Evolutionary conservation across 2,113 vertebrate genomes (phyloP).

Genomic region (Gasterosteus nipponicus): DNA sequence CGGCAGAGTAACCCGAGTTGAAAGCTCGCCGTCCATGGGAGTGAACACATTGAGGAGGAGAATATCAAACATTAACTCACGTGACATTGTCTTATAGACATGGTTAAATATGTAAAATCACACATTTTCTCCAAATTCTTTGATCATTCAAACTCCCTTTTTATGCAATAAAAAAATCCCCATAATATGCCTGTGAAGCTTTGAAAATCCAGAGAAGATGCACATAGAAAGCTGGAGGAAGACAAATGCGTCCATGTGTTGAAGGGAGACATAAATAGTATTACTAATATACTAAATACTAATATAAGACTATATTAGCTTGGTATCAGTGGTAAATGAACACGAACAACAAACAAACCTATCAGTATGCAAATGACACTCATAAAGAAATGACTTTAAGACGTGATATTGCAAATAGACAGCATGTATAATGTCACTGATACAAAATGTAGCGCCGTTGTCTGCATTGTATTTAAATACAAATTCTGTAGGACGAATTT

Average conservation of each 20-base stretch:
- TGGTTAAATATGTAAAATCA: neutral
- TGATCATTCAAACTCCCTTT: neutral
- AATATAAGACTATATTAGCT: neutral
- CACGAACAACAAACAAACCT: neutral
- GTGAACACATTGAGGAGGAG: slow-evolving; percentile 21
- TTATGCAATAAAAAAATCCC: neutral
- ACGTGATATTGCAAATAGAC: neutral
- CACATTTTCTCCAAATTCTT: neutral
- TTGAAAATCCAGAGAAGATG: slow-evolving; percentile 6
- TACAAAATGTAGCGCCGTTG: neutral
- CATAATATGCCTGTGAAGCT: neutral
- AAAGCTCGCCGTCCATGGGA: slow-evolving; percentile 29
- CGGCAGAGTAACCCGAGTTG: slow-evolving; percentile 17
- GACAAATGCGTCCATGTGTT: slow-evolving; percentile 18
- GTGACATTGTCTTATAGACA: neutral
- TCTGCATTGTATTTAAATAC: neutral
- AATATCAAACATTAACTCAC: neutral
- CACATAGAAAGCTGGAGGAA: slow-evolving; percentile 5
- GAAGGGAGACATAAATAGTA: neutral
- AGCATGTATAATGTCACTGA: neutral
- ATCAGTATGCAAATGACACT: slow-evolving; percentile 29
- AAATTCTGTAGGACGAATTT: neutral
- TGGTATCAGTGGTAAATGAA: slow-evolving; percentile 25
- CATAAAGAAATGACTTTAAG: neutral
- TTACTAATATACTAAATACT: neutral